Evolutionary conservation across 2,113 vertebrate genomes (phyloP).

Genomic region (Coryphaenoides rupestris): DNA sequence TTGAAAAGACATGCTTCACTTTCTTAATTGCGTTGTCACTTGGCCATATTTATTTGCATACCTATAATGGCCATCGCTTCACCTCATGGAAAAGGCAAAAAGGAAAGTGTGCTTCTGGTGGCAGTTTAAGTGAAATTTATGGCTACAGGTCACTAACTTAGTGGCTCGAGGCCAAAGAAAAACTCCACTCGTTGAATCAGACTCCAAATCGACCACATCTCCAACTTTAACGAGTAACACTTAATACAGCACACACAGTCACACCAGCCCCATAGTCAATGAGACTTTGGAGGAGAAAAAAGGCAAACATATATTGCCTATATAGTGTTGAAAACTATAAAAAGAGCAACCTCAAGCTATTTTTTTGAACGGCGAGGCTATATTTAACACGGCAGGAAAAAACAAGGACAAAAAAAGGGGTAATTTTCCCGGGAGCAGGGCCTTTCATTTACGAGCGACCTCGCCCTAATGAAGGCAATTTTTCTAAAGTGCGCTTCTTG

Average conservation of each 20-base stretch:
- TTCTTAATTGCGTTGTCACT: constrained; percentile 22
- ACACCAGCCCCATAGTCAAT: neutral
- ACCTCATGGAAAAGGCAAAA: neutral
- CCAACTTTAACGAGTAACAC: neutral
- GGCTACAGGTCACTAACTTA: constrained; percentile 20
- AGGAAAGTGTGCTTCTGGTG: constrained; percentile 11
- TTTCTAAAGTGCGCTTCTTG: no score
- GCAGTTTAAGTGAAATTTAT: constrained; percentile 14
- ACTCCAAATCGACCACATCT: neutral
- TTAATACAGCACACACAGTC: neutral
- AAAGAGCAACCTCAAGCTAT: no score
- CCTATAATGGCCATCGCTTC: constrained; percentile 22
- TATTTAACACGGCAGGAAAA: no score
- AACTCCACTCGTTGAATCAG: constrained; percentile 19
- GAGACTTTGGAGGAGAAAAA: no score
- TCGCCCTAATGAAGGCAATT: no score
- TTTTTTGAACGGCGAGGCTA: no score
- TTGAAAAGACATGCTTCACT: constrained; percentile 14
- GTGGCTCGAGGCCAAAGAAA: constrained; percentile 12
- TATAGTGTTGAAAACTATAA: no score
- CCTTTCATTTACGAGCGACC: no score
- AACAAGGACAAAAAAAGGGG: no score
- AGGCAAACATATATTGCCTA: no score
- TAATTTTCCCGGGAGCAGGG: no score
- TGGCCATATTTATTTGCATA: constrained; percentile 36